Evolutionary conservation across 2,888 invertebrate genomes (phyloP).

Genomic region (Drosophila quinaria): DNA sequence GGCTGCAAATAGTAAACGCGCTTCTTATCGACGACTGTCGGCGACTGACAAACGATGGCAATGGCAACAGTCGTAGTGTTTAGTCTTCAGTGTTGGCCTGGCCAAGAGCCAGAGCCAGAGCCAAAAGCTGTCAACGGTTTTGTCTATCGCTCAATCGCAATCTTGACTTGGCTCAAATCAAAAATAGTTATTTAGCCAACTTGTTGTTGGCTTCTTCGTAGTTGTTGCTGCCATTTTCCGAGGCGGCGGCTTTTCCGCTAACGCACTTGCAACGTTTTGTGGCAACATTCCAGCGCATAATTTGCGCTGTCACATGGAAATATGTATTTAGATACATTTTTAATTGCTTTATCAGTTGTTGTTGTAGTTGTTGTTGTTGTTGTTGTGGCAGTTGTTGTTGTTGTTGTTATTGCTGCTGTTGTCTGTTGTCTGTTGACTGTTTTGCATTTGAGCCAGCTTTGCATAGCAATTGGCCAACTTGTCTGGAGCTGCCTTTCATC

Average conservation of each 20-base stretch:
- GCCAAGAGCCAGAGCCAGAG: slow-evolving; percentile 13
- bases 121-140: slow-evolving; percentile 61
- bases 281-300: slow-evolving; percentile 76
- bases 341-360: slow-evolving; percentile 82
- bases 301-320: slow-evolving; percentile 64
- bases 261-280: slow-evolving; percentile 33
- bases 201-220: neutral
- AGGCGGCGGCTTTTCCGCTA: slow-evolving; percentile 28
- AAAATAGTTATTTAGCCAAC: slow-evolving; percentile 62
- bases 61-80: neutral
- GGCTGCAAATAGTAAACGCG: slow-evolving; percentile 12
- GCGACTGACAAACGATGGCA: slow-evolving; percentile 51
- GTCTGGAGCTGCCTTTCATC: slow-evolving; percentile 39
- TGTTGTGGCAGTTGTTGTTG: slow-evolving; percentile 20
- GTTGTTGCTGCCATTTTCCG: slow-evolving; percentile 15
- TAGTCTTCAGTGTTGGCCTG: neutral
- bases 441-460: slow-evolving; percentile 67
- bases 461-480: slow-evolving; percentile 73
- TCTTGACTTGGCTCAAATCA: slow-evolving; percentile 51
- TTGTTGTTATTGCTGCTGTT: slow-evolving; percentile 23
- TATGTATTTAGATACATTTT: slow-evolving; percentile 71
- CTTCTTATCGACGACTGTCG: slow-evolving; percentile 10
- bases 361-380: slow-evolving; percentile 51
- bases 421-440: slow-evolving; percentile 14
- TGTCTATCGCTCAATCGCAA: slow-evolving; percentile 74